phyloP scores from a whole-genome alignment of 2,888 invertebrate species.

The Ptychoptera contaminata region DNA sequence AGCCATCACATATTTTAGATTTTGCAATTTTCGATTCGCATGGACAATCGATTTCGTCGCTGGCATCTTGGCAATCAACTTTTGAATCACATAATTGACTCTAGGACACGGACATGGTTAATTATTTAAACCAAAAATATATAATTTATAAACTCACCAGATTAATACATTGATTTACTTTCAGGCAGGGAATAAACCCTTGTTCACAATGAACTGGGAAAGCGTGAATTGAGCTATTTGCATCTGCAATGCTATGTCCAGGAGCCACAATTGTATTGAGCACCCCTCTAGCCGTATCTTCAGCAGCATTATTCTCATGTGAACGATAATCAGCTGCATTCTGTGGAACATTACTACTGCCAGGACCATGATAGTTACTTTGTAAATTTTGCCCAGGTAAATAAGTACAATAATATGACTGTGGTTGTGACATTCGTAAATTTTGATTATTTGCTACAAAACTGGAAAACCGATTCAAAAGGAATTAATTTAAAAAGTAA shows the following conservation, averaged over 20 bases:
- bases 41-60: slow-evolving; percentile 59
- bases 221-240: not conserved
- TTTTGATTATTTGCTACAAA: too few species aligned
- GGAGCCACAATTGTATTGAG: too few species aligned
- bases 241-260: too few species aligned
- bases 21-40: slow-evolving; percentile 53
- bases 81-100: slow-evolving; percentile 53
- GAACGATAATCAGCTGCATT: not conserved
- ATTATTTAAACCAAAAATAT: too few species aligned
- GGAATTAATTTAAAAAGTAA: too few species aligned
- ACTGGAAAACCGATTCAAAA: too few species aligned
- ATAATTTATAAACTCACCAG: too few species aligned
- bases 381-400: slow-evolving; percentile 15
- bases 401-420: slow-evolving; percentile 24
- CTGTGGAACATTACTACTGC: not conserved
- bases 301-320: not conserved
- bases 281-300: too few species aligned
- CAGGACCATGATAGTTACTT: not conserved
- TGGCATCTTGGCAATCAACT: slow-evolving; percentile 59
- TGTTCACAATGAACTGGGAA: slow-evolving; percentile 14
- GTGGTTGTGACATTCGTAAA: slow-evolving; percentile 7
- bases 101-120: slow-evolving; percentile 13
- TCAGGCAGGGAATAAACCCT: slow-evolving; percentile 21
- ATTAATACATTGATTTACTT: slow-evolving; percentile 35
- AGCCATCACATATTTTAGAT: slow-evolving; percentile 60